Conservation (phyloP, 2,113 vertebrate species). For the Rhinichthys klamathensis region DNA sequence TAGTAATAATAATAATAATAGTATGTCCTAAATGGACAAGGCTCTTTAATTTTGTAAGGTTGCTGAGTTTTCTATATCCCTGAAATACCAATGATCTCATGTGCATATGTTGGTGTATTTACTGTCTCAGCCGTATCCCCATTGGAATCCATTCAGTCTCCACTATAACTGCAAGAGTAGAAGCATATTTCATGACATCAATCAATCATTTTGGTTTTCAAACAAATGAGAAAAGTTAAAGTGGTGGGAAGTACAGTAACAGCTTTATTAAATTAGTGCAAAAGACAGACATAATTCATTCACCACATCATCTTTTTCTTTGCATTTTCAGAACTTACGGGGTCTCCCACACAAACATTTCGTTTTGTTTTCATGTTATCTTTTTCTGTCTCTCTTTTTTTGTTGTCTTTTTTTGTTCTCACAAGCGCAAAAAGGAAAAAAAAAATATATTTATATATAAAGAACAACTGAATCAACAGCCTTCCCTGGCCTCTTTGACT, state of each 20-base stretch:
- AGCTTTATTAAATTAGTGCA: slow-evolving; percentile 87
- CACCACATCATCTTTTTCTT: slow-evolving; percentile 78
- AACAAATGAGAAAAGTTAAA: slow-evolving; percentile 37
- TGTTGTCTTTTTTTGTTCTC: slow-evolving; percentile 55
- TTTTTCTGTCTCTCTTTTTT: slow-evolving; percentile 35
- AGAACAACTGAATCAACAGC: slow-evolving; percentile 67
- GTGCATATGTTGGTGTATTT: background rate
- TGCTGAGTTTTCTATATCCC: background rate
- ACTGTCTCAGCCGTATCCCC: background rate
- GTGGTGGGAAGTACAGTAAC: slow-evolving; percentile 78
- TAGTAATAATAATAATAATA: background rate
- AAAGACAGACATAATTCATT: slow-evolving; percentile 84
- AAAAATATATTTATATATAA: background rate
- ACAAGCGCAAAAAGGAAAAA: slow-evolving; percentile 59
- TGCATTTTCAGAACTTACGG: slow-evolving; percentile 62
- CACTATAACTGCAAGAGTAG: too few relatives aligned
- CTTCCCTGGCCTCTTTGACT: slow-evolving; percentile 65
- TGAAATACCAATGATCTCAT: slow-evolving; percentile 22
- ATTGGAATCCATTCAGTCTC: background rate
- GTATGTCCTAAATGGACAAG: background rate
- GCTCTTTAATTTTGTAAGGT: background rate
- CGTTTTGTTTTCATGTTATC: slow-evolving; percentile 25
- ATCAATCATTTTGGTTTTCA: background rate
- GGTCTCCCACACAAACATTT: slow-evolving; percentile 61
- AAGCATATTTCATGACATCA: background rate